phyloP scores from a whole-genome alignment of 2,888 invertebrate species.

The Troides oblongomaculatus region DNA sequence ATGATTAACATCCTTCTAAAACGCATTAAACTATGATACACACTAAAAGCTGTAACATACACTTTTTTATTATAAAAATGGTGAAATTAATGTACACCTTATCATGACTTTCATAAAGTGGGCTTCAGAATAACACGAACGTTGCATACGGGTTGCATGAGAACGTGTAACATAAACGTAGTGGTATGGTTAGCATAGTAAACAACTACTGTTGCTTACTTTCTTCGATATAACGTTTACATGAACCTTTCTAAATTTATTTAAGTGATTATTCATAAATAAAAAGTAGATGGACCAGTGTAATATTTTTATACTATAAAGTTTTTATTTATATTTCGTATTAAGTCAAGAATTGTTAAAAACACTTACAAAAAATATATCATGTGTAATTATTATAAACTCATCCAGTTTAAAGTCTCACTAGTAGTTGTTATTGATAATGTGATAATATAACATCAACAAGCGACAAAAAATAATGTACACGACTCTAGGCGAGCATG shows the following conservation, averaged over 20 bases:
- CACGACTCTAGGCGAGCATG: slow-evolving; percentile 67
- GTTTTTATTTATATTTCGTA: neutral
- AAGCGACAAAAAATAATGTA: slow-evolving; percentile 39
- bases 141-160: slow-evolving; percentile 56
- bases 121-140: slow-evolving; percentile 35
- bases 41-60: slow-evolving; percentile 53
- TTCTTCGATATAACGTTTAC: slow-evolving; percentile 59
- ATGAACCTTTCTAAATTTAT: slow-evolving; percentile 46
- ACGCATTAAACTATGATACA: slow-evolving; percentile 70
- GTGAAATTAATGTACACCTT: slow-evolving; percentile 47
- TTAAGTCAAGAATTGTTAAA: neutral
- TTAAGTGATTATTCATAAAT: slow-evolving; percentile 12
- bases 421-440: slow-evolving; percentile 59
- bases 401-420: slow-evolving; percentile 36
- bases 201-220: slow-evolving; percentile 69
- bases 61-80: slow-evolving; percentile 50
- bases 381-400: slow-evolving; percentile 41
- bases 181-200: slow-evolving; percentile 65
- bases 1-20: slow-evolving; percentile 69
- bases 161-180: slow-evolving; percentile 63
- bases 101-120: slow-evolving; percentile 44
- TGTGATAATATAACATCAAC: slow-evolving; percentile 37
- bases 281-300: slow-evolving; percentile 11
- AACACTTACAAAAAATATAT: neutral
- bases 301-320: neutral